Evolutionary conservation across 2,113 vertebrate genomes (phyloP), one percentile per base, ranked within the genome.

Genomic region (Dissostichus mawsoni): DNA sequence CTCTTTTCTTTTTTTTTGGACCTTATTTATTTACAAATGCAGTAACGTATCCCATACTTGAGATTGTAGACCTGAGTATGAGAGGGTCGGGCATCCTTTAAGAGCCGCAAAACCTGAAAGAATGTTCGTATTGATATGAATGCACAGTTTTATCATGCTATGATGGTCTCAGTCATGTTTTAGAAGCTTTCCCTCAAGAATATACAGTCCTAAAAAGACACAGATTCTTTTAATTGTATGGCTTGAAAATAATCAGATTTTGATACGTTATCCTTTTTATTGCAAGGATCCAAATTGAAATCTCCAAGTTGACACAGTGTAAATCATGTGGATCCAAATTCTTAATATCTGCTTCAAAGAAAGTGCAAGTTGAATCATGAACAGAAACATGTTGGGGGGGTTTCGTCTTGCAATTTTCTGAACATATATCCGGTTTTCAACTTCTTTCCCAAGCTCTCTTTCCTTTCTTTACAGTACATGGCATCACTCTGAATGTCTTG

Each of bases 81-180:
- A 69, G 13, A 48, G 33, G 74, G 66, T 75, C 66, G 29, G 5
- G 12, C 17, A 11, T 33, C 52, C 20, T 50, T 78, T 16, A 73
- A 72, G 69, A 69, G 55, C 51, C 11, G 66, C 57, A 67, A 47
- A 80, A 56, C 69, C 70, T 53, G 58, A 70, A 74, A 36, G 44
- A 68, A 63, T 58, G 57, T 69, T 47, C 29, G 17, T 64, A 41
- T 23, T 41, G n/a, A 66, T 56, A 58, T 79, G 12, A 71, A 11
- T 66, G 16, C 11, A 52, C 69, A 25, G 25, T 65, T 63, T 53
- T 11, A 58, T 20, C 29, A 48, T 65, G 45, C 58, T 7, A 0
- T 17, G 18, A 67, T 25, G 52, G 12, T 45, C 6, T 48, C n/a
- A 65, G 55, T 36, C 9, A 23, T 51, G 64, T 53, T 33, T 64